Percentiles rank a stretch among this genome's conserved stretches.
phyloP scores from a whole-genome alignment of 2,113 vertebrate genomes.

The Notarius lentiginosus region DNA sequence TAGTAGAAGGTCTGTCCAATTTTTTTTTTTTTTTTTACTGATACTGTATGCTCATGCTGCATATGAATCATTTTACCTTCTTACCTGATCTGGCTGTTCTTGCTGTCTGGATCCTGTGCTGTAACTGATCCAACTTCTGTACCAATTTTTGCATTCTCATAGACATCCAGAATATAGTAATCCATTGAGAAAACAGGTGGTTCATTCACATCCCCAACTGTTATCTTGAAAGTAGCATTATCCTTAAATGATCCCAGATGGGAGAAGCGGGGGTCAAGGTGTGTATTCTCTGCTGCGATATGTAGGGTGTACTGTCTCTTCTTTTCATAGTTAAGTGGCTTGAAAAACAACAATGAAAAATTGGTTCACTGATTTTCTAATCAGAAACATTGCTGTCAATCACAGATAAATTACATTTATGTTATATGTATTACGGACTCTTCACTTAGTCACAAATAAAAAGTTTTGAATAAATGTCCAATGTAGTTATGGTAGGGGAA shows the following conservation, averaged over 20 bases:
- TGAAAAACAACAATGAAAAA: conserved; percentile 47
- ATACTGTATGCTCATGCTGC: background rate
- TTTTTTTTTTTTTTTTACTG: too few species aligned
- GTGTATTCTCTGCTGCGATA: conserved; percentile 94
- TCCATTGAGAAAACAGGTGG: conserved; percentile 88
- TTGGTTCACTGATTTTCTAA: background rate
- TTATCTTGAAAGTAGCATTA: conserved; percentile 86
- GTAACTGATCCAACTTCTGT: conserved; percentile 85
- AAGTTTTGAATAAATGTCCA: background rate
- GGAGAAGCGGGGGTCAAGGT: conserved; percentile 87
- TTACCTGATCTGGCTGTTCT: conserved; percentile 89
- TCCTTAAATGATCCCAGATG: conserved; percentile 95
- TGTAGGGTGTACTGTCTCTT: conserved; percentile 93
- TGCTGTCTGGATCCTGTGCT: conserved; percentile 90
- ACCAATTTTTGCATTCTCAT: conserved; percentile 85
- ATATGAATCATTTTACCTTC: background rate
- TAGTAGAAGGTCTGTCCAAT: too few species aligned
- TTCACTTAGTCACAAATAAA: background rate
- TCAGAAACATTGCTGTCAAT: background rate
- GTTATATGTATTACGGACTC: background rate
- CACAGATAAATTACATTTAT: background rate
- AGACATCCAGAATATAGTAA: conserved; percentile 92
- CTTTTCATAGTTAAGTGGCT: conserved; percentile 96
- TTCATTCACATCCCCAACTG: conserved; percentile 93
- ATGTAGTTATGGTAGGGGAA: background rate